Evolutionary conservation across 1,140 invertebrate species (phyloP).

Genomic region (Melanaphis sacchari): DNA sequence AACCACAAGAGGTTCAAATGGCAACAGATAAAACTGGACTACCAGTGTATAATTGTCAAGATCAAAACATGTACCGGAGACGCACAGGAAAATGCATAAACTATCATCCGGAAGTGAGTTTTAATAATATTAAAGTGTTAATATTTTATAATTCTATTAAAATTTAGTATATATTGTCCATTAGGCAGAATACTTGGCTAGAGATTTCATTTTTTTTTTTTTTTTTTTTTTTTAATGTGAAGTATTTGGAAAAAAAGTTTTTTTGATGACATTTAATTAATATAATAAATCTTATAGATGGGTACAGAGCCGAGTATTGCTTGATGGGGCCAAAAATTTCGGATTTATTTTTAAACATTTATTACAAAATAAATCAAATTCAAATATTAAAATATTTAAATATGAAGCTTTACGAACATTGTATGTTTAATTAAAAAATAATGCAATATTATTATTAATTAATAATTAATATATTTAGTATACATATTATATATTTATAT

Average conservation of each 20-base stretch:
- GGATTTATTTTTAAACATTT: no score
- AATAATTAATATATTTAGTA: no score
- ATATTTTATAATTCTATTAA: background rate
- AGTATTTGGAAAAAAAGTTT: background rate
- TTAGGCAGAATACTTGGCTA: background rate
- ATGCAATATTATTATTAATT: no score
- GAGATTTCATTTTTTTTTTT: background rate
- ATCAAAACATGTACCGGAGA: conserved; percentile 70
- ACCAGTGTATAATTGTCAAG: conserved; percentile 66
- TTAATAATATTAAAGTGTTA: background rate
- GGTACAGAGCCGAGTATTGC: no score
- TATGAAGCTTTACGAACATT: no score
- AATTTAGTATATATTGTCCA: background rate
- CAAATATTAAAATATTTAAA: no score
- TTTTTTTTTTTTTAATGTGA: background rate
- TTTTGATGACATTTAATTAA: background rate
- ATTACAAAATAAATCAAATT: no score
- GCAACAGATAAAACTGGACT: conserved; percentile 61
- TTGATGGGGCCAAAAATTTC: no score
- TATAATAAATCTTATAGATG: no score
- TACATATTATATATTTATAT: no score
- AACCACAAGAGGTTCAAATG: conserved; percentile 74
- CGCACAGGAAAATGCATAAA: conserved; percentile 83
- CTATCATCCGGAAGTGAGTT: conserved; percentile 81
- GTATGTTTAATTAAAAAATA: no score